Evolutionary conservation across 2,797 vertebrate genomes (phyloP).

Genomic region (Pantherophis vulpinus): DNA sequence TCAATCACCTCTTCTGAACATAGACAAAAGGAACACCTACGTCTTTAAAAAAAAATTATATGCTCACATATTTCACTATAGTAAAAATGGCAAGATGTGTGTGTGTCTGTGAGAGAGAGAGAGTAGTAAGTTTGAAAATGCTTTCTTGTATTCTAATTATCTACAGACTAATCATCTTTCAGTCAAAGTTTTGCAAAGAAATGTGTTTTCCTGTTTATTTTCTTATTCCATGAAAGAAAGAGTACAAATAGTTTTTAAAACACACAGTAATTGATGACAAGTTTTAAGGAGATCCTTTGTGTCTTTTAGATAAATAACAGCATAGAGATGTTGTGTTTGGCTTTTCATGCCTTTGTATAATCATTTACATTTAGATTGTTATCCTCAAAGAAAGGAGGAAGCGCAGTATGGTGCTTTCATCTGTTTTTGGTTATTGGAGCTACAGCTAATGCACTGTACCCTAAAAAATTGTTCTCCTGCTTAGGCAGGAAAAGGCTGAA

Average conservation of each 20-base stretch:
- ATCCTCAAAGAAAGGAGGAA: constrained; percentile 37
- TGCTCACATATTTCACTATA: background rate
- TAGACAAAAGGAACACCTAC: background rate
- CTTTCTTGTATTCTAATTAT: background rate
- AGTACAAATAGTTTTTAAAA: constrained; percentile 56
- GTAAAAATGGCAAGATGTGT: background rate
- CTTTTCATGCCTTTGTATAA: constrained; percentile 45
- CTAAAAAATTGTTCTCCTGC: constrained; percentile 45
- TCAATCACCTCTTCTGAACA: background rate
- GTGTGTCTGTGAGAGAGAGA: background rate
- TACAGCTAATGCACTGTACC: constrained; percentile 20
- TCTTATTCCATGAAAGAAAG: constrained; percentile 12
- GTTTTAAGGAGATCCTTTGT: constrained; percentile 36
- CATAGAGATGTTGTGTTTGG: constrained; percentile 26
- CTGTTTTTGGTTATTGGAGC: constrained; percentile 6
- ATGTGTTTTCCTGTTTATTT: background rate
- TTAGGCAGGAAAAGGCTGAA: constrained; percentile 50
- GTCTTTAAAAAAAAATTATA: background rate
- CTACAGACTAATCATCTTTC: background rate
- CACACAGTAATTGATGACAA: constrained; percentile 29
- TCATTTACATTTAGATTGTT: constrained; percentile 72
- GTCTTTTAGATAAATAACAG: constrained; percentile 28
- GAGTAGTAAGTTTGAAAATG: background rate
- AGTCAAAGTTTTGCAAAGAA: constrained; percentile 16
- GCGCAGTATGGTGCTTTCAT: constrained; percentile 23